Conservation (phyloP, 2,113 vertebrate species). For the Ptychochromis oligacanthus region DNA sequence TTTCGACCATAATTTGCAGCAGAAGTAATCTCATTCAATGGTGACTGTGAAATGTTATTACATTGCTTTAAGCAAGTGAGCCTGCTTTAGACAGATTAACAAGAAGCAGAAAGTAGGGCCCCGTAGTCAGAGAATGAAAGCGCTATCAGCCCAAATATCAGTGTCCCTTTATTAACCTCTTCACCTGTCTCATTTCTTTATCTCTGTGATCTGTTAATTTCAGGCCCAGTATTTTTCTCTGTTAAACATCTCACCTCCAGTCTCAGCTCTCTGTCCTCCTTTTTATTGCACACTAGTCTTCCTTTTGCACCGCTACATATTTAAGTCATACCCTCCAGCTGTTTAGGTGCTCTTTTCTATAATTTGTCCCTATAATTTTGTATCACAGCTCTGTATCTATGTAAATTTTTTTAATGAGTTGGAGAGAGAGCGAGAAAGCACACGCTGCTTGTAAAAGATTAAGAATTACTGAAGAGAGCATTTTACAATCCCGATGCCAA, state of each 20-base stretch:
- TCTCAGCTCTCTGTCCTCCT: neutral
- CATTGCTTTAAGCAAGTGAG: constrained; percentile 50
- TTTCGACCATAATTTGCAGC: constrained; percentile 52
- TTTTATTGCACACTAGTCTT: neutral
- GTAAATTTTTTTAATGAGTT: constrained; percentile 5
- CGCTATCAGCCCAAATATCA: constrained; percentile 5
- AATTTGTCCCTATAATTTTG: neutral
- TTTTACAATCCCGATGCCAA: constrained; percentile 27
- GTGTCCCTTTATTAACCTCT: constrained; percentile 48
- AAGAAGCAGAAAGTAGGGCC: constrained; percentile 22
- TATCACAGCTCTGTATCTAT: neutral
- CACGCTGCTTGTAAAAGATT: constrained; percentile 7
- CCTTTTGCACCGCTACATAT: neutral
- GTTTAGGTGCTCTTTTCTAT: neutral
- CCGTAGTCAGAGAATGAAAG: constrained; percentile 20
- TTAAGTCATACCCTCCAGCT: neutral
- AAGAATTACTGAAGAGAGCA: constrained; percentile 6
- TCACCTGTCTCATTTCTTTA: constrained; percentile 16
- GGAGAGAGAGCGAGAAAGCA: neutral
- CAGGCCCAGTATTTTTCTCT: neutral
- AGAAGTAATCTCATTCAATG: constrained; percentile 58
- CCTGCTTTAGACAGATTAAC: constrained; percentile 51
- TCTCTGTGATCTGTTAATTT: constrained; percentile 24
- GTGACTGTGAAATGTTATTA: constrained; percentile 67
- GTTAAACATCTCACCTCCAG: constrained; percentile 33